Evolutionary conservation across 1,140 invertebrate genomes (phyloP), one percentile per base, ranked within the genome.

Genomic region (Neotoxoptera formosana): DNA sequence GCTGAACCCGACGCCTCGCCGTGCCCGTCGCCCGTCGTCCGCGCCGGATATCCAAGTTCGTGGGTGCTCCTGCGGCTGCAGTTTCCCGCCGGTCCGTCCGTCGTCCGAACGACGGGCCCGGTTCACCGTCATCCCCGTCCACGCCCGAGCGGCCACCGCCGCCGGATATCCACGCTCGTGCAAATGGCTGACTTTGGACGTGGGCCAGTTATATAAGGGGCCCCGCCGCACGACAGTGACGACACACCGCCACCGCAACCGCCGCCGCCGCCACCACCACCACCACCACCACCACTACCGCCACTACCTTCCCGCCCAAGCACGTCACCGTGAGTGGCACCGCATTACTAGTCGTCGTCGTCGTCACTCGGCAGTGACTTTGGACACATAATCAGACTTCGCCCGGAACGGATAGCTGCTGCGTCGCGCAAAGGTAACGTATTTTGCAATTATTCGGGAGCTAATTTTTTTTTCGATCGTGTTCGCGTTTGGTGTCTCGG

Each of bases 161-260:
- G n/a, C 67, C 48, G 81, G 91, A 84, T 93, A 93, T 93, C 91
- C 91, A 86, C 51, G 34, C 48, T 93, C 23, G 23, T 86, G 76
- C 91, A 93, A 93, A 93, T 93, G 91, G 91, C 91, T 48, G 91
- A 86, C 48, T 86, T 93, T 93, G 91, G 91, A 84, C 91, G 91
- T 93, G 91, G 91, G 91, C 91, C 91, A 93, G 91, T 93, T 93
- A 93, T 93, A 36, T 93, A 93, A 93, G 91, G 91, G 91, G 91
- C 91, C 91, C 81, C 67, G 89, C 89, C 89, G 89, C 34, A 90
- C 89, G 91, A 84, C 81, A 93, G 91, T 93, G 91, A 93, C 91
- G 91, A 93, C 91, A 93, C 91, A 93, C 91, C 51, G 91, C 81
- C 56, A 51, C 91, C 91, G 17, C 90, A n/a, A 21, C 88, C 88